Conservation (phyloP, 1,140 invertebrate species). For the Zelostemma sp. region DNA sequence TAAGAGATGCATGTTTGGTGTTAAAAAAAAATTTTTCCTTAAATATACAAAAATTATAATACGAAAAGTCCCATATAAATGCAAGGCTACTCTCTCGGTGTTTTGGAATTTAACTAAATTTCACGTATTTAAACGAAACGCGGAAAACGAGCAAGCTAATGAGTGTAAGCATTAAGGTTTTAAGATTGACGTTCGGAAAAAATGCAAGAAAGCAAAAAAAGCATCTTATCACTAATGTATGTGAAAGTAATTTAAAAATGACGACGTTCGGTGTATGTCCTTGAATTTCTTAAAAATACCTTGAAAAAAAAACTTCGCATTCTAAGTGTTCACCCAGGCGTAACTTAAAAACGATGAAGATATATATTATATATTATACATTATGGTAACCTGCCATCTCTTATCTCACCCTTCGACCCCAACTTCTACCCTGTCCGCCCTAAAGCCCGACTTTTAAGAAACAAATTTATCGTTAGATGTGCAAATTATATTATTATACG, state of each 20-base stretch:
- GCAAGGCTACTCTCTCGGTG: conserved; percentile 68
- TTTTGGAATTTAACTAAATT: conserved; percentile 69
- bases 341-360: conserved; percentile 37
- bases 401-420: conserved; percentile 42
- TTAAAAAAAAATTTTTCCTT: conserved; percentile 66
- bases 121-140: conserved; percentile 53
- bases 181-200: conserved; percentile 57
- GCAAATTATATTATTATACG: conserved; percentile 67
- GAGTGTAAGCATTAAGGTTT: conserved; percentile 67
- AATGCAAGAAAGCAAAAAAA: conserved; percentile 50
- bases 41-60: conserved; percentile 64
- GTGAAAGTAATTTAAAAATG: conserved; percentile 62
- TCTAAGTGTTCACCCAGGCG: conserved; percentile 60
- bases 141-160: conserved; percentile 59
- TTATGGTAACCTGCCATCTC: conserved; percentile 52
- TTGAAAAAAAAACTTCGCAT: conserved; percentile 53
- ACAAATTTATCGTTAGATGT: conserved; percentile 70
- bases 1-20: conserved; percentile 70
- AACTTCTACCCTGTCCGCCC: conserved; percentile 26
- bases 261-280: conserved; percentile 49
- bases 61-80: conserved; percentile 64
- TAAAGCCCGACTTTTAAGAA: conserved; percentile 42
- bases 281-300: conserved; percentile 41
- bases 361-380: conserved; percentile 43
- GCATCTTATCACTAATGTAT: conserved; percentile 66